Evolutionary conservation across 2,113 vertebrate genomes (phyloP).

Genomic region (Lethenteron reissneri): DNA sequence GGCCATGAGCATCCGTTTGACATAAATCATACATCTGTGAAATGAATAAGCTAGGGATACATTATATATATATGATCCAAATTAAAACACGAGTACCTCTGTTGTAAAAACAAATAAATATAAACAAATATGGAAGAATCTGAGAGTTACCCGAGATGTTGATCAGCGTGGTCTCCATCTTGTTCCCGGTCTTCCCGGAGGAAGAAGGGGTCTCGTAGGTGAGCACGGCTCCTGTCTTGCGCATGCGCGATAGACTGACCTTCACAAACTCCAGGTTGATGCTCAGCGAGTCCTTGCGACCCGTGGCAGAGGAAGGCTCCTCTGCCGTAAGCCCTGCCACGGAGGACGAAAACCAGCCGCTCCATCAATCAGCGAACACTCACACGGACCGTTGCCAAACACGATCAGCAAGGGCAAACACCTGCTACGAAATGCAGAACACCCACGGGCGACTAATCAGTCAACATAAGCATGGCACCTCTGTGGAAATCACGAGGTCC

Average conservation of each 20-base stretch:
- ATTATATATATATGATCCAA: background rate
- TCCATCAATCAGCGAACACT: no score
- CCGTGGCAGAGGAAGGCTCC: conserved; percentile 74
- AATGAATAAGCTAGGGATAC: background rate
- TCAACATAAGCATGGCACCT: no score
- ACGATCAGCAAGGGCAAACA: background rate
- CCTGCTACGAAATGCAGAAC: conserved; percentile 2
- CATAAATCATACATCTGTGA: background rate
- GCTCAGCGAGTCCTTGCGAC: conserved; percentile 88
- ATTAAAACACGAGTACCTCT: background rate
- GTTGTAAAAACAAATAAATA: conserved; percentile 12
- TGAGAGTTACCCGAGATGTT: conserved; percentile 68
- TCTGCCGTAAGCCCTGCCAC: conserved; percentile 18
- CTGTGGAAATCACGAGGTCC: no score
- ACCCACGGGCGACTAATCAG: no score
- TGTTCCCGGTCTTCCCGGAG: conserved; percentile 38
- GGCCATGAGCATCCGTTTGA: background rate
- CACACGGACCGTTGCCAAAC: no score
- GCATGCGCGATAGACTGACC: conserved; percentile 79
- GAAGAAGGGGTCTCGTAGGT: conserved; percentile 44
- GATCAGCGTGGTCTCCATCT: conserved; percentile 86
- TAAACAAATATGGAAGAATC: no score
- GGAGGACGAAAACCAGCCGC: no score
- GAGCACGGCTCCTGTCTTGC: conserved; percentile 57
- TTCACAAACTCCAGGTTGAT: conserved; percentile 98